phyloP scores from a whole-genome alignment of 2,797 vertebrate genomes.

The Etheostoma nigrum region DNA sequence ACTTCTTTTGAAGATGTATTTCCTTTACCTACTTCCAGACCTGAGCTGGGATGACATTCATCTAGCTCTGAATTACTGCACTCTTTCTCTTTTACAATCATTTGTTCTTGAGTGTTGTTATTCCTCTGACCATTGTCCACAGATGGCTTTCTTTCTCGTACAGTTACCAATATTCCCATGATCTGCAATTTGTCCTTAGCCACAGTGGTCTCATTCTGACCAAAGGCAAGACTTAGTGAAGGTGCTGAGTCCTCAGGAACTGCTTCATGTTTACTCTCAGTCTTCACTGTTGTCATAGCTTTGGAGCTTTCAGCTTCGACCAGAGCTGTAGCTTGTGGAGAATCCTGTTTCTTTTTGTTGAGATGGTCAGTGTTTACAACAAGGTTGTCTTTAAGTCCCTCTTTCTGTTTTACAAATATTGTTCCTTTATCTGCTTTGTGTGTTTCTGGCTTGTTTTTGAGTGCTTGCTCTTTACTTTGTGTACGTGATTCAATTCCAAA shows the following conservation, averaged over 20 bases:
- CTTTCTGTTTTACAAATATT: slow-evolving; percentile 37
- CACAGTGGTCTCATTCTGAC: slow-evolving; percentile 34
- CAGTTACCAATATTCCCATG: slow-evolving; percentile 75
- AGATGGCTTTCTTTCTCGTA: slow-evolving; percentile 61
- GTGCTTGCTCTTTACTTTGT: slow-evolving; percentile 43
- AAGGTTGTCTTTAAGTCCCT: slow-evolving; percentile 24
- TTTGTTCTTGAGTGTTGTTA: slow-evolving; percentile 28
- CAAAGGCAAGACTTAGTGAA: slow-evolving; percentile 37
- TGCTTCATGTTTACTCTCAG: slow-evolving; percentile 31
- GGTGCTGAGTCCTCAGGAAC: slow-evolving; percentile 34
- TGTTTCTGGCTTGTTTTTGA: slow-evolving; percentile 26
- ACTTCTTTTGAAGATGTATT: slow-evolving; percentile 42
- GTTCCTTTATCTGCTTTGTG: slow-evolving; percentile 14
- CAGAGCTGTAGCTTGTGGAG: slow-evolving; percentile 15
- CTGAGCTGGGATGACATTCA: slow-evolving; percentile 17
- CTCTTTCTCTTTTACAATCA: slow-evolving; percentile 26
- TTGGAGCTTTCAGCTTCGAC: slow-evolving; percentile 21
- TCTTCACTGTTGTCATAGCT: slow-evolving; percentile 25
- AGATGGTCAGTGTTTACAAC: neutral
- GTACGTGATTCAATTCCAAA: slow-evolving; percentile 21
- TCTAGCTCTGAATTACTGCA: slow-evolving; percentile 36
- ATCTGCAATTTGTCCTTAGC: slow-evolving; percentile 67
- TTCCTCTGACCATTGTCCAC: slow-evolving; percentile 16
- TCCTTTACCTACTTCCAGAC: slow-evolving; percentile 40
- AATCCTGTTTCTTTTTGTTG: slow-evolving; percentile 31